Conservation (phyloP, 1,140 invertebrate species). For the Drosophila aff. region DNA sequence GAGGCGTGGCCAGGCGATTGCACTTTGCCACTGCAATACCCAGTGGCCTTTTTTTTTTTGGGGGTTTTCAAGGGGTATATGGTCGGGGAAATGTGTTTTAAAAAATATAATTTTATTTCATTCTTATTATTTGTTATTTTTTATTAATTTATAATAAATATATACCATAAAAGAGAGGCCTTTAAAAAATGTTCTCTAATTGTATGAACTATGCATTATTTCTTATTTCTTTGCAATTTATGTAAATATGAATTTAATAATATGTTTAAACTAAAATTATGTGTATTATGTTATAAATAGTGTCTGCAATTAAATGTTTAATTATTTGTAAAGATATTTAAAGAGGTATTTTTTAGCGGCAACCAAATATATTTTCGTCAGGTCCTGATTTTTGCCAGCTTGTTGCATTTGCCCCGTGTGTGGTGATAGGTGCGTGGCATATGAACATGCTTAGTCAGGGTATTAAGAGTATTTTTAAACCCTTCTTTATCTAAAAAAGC, state of each 20-base stretch:
- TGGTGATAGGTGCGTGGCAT: slow-evolving; percentile 5
- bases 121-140: no score
- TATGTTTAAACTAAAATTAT: background rate
- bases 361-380: background rate
- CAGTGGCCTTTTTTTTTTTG: no score
- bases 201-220: no score
- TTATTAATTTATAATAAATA: no score
- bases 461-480: slow-evolving; percentile 2
- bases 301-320: background rate
- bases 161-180: no score
- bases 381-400: slow-evolving; percentile 41
- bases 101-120: no score
- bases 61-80: background rate
- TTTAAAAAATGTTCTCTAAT: no score
- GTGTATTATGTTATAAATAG: background rate
- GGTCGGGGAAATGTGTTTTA: background rate
- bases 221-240: no score
- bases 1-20: slow-evolving; percentile 55
- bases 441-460: slow-evolving; percentile 45
- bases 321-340: background rate
- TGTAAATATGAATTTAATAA: no score
- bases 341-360: background rate
- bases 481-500: background rate
- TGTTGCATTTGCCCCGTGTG: slow-evolving; percentile 55
- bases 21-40: slow-evolving; percentile 38